Percentiles rank a stretch among this genome's conserved stretches.
phyloP scores from a whole-genome alignment of 2,797 vertebrate genomes.

The Spondyliosoma cantharus region DNA sequence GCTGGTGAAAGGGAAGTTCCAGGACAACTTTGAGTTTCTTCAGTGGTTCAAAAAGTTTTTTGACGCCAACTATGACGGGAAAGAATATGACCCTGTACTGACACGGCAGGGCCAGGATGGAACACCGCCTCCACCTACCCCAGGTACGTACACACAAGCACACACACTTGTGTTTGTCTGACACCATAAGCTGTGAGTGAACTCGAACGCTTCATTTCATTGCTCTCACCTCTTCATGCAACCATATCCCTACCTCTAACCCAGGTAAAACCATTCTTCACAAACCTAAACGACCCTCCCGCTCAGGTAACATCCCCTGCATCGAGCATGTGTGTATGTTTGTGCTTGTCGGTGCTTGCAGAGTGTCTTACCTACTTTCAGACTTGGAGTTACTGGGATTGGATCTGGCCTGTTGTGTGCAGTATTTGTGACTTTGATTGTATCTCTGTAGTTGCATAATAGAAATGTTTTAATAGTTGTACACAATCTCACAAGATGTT shows the following conservation, averaged over 20 bases:
- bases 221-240: slow-evolving; percentile 62
- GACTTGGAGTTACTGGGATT: background rate
- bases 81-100: slow-evolving; percentile 94
- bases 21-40: slow-evolving; percentile 99
- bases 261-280: slow-evolving; percentile 89
- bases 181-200: slow-evolving; percentile 16
- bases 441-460: background rate
- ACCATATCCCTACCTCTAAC: slow-evolving; percentile 70
- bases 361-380: slow-evolving; percentile 4
- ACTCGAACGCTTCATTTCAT: slow-evolving; percentile 41
- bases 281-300: slow-evolving; percentile 90
- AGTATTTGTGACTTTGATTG: background rate
- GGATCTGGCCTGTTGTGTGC: slow-evolving; percentile 4
- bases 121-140: slow-evolving; percentile 86
- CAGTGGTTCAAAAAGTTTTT: slow-evolving; percentile 99
- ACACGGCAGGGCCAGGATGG: slow-evolving; percentile 92
- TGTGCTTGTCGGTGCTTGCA: slow-evolving; percentile 11
- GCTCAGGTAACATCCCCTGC: slow-evolving; percentile 88
- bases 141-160: slow-evolving; percentile 74
- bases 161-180: background rate
- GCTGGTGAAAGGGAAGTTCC: slow-evolving; percentile 96
- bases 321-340: slow-evolving; percentile 39
- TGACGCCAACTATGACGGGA: slow-evolving; percentile 96
- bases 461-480: no score
- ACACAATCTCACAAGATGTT: no score